A percentile compares a stretch with the other conserved stretches of the same genome.
Evolutionary conservation across 2,797 vertebrate genomes (phyloP).

Genomic region (Neostethus bicornis): DNA sequence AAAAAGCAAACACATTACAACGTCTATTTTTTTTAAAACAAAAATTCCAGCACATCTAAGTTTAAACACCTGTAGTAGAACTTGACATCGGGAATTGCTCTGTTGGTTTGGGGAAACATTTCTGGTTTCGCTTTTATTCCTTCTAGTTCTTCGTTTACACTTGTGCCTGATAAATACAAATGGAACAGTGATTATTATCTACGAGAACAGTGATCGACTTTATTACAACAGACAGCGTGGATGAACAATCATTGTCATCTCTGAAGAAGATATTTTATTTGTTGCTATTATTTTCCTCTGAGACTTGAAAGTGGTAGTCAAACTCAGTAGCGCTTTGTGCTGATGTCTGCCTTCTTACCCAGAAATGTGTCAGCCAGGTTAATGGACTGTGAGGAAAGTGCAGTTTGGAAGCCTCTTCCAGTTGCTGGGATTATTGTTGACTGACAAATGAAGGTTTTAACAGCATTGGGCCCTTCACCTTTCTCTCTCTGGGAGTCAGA

Average conservation of each 20-base stretch:
- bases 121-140: constrained; percentile 83
- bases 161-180: constrained; percentile 88
- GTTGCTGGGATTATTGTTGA: constrained; percentile 96
- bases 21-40: accelerated
- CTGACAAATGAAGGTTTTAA: constrained; percentile 93
- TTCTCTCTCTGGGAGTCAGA: constrained; percentile 85
- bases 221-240: neutral
- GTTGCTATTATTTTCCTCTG: neutral
- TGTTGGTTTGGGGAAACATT: constrained; percentile 78
- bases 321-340: neutral
- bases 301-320: neutral
- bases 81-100: constrained; percentile 88
- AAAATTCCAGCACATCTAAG: too few species aligned
- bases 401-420: constrained; percentile 91
- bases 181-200: neutral
- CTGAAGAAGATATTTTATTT: neutral
- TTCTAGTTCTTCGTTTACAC: constrained; percentile 80
- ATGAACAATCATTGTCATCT: neutral
- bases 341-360: constrained; percentile 73
- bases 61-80: constrained; percentile 93
- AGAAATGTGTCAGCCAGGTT: constrained; percentile 92
- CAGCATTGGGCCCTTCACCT: constrained; percentile 83
- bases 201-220: neutral
- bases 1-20: neutral
- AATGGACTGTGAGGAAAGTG: constrained; percentile 93